Evolutionary conservation across 2,888 invertebrate species (phyloP).

Genomic region (Lithosia quadra): DNA sequence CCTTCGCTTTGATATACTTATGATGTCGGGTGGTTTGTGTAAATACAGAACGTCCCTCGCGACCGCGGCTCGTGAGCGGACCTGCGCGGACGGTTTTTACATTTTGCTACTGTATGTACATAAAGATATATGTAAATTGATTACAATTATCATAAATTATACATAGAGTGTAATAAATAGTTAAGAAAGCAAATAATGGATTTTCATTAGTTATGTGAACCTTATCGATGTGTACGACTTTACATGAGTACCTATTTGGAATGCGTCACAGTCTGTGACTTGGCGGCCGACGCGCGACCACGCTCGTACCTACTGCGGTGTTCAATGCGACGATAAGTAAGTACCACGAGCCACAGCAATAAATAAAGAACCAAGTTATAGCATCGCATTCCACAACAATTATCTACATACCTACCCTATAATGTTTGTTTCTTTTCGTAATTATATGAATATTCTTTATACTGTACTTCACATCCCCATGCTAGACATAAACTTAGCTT

Average conservation of each 20-base stretch:
- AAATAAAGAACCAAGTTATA: no score
- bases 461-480: no score
- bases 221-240: neutral
- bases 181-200: constrained; percentile 68
- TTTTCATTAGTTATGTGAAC: constrained; percentile 44
- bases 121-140: constrained; percentile 83
- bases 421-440: no score
- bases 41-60: constrained; percentile 67
- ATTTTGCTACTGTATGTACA: constrained; percentile 85
- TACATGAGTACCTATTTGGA: neutral
- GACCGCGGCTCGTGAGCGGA: constrained; percentile 20
- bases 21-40: constrained; percentile 58
- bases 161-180: constrained; percentile 84
- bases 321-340: no score
- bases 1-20: constrained; percentile 55
- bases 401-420: no score
- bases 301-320: no score
- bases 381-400: no score
- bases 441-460: no score
- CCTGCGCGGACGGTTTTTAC: constrained; percentile 66
- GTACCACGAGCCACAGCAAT: no score
- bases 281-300: no score
- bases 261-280: no score
- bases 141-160: constrained; percentile 81
- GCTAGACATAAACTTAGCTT: no score